These are phyloP conservation scores for Hololepta plana DNA, from an alignment of 2,888 invertebrate species.

Conservation along the genomic window DNA sequence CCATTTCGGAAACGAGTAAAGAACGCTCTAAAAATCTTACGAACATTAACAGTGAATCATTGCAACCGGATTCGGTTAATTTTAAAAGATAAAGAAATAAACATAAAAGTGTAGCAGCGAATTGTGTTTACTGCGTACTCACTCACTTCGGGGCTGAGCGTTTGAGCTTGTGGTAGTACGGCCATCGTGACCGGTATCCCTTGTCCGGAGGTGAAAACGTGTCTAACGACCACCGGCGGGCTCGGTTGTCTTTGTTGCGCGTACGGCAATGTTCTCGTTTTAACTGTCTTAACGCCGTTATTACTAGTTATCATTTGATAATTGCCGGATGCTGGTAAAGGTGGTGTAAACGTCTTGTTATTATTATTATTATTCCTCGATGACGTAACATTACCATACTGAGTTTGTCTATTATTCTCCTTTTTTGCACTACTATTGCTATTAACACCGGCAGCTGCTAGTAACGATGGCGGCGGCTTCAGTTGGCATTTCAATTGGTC, in stretches of 20 bases:
- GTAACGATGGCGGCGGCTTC: conserved; percentile 66
- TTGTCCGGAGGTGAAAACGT: conserved; percentile 37
- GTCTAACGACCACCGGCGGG: conserved; percentile 44
- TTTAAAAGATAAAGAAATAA: no score
- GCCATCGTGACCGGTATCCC: conserved; percentile 39
- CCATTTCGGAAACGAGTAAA: no score
- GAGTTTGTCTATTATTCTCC: conserved; percentile 22
- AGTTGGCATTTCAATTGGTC: conserved; percentile 72
- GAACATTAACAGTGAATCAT: no score
- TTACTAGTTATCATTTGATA: conserved; percentile 22
- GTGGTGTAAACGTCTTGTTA: conserved; percentile 26
- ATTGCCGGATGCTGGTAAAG: conserved; percentile 20
- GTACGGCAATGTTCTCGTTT: conserved; percentile 24
- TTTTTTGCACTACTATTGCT: conserved; percentile 9
- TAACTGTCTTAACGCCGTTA: conserved; percentile 26
- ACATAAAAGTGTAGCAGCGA: no score
- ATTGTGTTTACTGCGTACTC: no score
- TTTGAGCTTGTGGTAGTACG: conserved; percentile 28
- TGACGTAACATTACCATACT: conserved; percentile 26
- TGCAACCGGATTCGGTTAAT: no score
- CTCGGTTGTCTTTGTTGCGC: conserved; percentile 38
- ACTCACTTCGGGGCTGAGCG: conserved; percentile 27
- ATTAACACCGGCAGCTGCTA: conserved; percentile 26
- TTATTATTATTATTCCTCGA: conserved; percentile 18
- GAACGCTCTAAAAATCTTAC: no score